Evolutionary conservation across 2,797 vertebrate species (phyloP), one percentile per base, ranked within the genome.

Genomic region (Halcyon leucocephala): DNA sequence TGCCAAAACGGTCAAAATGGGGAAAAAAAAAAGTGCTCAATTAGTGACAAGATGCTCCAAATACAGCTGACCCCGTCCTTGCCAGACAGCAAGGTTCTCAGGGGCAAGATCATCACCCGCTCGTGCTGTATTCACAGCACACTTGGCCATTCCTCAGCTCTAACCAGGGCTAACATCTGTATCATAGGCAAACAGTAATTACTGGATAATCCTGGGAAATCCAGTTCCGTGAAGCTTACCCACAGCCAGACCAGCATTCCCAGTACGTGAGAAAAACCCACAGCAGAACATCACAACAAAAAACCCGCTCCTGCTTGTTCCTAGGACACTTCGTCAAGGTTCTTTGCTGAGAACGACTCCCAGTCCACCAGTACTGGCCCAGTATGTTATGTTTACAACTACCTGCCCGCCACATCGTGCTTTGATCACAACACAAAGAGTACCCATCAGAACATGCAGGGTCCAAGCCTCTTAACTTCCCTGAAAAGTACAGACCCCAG

Each of bases 301-400:
- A 10, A 52, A 18, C 41, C 41, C 17, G 24, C 20, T 37, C 12
- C 12, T 16, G 15, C 67, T 54, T 69, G 12, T 60, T 69, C 58
- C 48, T 25, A 69, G 26, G 20, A 57, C 16, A 26, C n/a, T 55
- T 26, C 19, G 24, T 49, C n/a, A 57, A 41, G 15, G 25, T 46
- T 78, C 60, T 82, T 35, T 3, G 8, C 35, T 61, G 20, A 55
- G 49, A 25, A 20, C 12, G 3, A 52, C 44, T 71, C 44, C 44
- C 44, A 61, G 14, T 13, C 22, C 35, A 41, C 25, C 1, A 51
- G 44, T 14, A 41, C 13, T 7, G 17, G 16, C 57, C 22, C 31
- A 46, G 14, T 3, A 29, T 4, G 0, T 9, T 9, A 39, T 41
- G 9, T 14, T 33, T 13, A 52, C n/a, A 44, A 7, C n/a, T 14